phyloP scores from a whole-genome alignment of 2,888 invertebrate species.

The Salpingus planirostris region DNA sequence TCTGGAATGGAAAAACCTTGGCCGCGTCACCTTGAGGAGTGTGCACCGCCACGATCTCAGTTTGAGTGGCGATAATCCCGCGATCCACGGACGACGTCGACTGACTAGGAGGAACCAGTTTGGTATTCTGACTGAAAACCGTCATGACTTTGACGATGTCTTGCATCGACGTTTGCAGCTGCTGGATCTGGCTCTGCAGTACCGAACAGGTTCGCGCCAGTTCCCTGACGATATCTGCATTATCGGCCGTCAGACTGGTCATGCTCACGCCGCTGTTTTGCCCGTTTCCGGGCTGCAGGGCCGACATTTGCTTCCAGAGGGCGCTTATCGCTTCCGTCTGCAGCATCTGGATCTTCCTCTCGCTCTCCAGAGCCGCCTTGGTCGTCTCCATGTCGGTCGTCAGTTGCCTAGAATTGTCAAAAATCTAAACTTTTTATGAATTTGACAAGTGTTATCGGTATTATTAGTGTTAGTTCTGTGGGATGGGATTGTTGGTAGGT shows the following conservation, averaged over 20 bases:
- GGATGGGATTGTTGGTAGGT: too few species aligned
- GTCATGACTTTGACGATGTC: constrained; percentile 66
- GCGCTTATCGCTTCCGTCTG: constrained; percentile 89
- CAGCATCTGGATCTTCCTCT: constrained; percentile 73
- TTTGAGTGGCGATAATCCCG: constrained; percentile 60
- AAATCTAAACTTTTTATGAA: constrained; percentile 13
- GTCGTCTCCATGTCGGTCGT: constrained; percentile 79
- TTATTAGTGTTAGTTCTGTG: too few species aligned
- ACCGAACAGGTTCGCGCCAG: constrained; percentile 67
- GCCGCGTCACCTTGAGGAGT: constrained; percentile 55
- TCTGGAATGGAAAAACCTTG: constrained; percentile 39
- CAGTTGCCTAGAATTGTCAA: constrained; percentile 51
- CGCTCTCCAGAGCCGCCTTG: constrained; percentile 74
- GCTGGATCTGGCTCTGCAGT: constrained; percentile 70
- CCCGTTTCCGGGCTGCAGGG: constrained; percentile 46
- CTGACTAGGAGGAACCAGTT: constrained; percentile 23
- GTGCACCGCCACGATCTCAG: constrained; percentile 69
- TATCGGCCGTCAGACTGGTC: constrained; percentile 38
- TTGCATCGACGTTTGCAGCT: constrained; percentile 69
- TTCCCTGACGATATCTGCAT: constrained; percentile 58
- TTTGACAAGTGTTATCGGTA: too few species aligned
- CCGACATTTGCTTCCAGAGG: constrained; percentile 78
- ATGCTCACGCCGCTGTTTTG: constrained; percentile 19
- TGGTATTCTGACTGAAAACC: constrained; percentile 39
- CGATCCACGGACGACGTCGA: constrained; percentile 35